phyloP scores from a whole-genome alignment of 2,888 invertebrate genomes.

The Flabesymbios commensalis region DNA sequence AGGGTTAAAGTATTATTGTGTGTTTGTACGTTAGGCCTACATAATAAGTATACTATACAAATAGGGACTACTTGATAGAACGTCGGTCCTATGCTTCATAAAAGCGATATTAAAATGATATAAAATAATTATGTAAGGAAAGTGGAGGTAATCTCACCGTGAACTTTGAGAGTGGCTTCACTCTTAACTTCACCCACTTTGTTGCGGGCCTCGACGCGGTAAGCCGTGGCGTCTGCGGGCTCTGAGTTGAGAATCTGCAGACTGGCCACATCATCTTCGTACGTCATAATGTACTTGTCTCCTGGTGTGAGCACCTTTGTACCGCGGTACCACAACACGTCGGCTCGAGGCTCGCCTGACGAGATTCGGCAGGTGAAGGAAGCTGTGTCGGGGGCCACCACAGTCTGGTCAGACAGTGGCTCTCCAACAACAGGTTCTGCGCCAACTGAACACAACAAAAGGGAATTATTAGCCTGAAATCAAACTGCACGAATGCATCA shows the following conservation, averaged over 20 bases:
- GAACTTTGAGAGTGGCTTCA: conserved; percentile 70
- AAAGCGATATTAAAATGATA: neutral
- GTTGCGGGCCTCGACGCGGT: conserved; percentile 73
- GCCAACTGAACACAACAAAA: conserved; percentile 19
- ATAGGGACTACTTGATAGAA: too few species aligned
- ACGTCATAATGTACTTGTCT: conserved; percentile 22
- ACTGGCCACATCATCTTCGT: conserved; percentile 58
- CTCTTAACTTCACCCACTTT: conserved; percentile 72
- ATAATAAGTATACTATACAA: too few species aligned
- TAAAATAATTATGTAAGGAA: neutral
- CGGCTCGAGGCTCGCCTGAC: conserved; percentile 29
- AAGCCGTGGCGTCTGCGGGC: conserved; percentile 77
- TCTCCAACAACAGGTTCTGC: conserved; percentile 26
- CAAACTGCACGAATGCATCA: neutral
- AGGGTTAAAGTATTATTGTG: too few species aligned
- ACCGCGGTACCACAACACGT: conserved; percentile 30
- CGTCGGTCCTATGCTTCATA: too few species aligned
- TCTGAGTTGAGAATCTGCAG: conserved; percentile 75
- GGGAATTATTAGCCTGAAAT: neutral
- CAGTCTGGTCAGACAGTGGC: conserved; percentile 25
- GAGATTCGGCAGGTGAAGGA: conserved; percentile 20
- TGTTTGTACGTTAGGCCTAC: too few species aligned
- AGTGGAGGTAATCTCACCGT: conserved; percentile 67
- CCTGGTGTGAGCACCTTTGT: conserved; percentile 20
- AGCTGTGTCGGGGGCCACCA: conserved; percentile 27